phyloP scores from a whole-genome alignment of 2,113 vertebrate genomes.

The Aphyosemion australe region DNA sequence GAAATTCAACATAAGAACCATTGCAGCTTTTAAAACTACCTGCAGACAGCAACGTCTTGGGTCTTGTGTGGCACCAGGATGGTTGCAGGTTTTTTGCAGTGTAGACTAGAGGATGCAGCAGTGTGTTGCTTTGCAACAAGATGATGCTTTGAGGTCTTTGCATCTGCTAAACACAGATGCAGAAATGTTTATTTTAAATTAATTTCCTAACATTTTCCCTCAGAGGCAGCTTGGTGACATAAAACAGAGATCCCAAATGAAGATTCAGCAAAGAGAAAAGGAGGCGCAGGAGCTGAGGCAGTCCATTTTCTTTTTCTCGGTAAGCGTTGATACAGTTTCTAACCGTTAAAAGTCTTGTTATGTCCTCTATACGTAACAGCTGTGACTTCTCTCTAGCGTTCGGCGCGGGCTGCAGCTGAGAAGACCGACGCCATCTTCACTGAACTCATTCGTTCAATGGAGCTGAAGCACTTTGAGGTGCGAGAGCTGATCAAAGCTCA shows the following conservation, averaged over 20 bases:
- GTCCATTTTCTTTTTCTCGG: conserved; percentile 70
- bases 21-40: too few species aligned
- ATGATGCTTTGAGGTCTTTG: too few species aligned
- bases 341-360: too few species aligned
- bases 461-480: conserved; percentile 76
- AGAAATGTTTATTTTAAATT: too few species aligned
- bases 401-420: conserved; percentile 60
- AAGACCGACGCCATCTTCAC: conserved; percentile 74
- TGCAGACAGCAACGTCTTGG: too few species aligned
- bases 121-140: too few species aligned
- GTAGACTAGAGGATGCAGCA: too few species aligned
- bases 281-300: conserved; percentile 73
- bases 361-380: too few species aligned
- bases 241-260: conserved; percentile 66
- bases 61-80: too few species aligned
- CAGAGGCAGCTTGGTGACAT: conserved; percentile 69
- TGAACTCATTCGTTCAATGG: conserved; percentile 71
- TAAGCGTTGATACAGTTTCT: conserved; percentile 44
- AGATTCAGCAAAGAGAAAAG: conserved; percentile 71
- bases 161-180: too few species aligned
- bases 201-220: background rate
- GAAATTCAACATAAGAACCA: too few species aligned
- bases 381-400: conserved; percentile 51
- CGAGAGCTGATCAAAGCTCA: conserved; percentile 77
- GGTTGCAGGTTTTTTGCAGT: too few species aligned